phyloP scores from a whole-genome alignment of 2,888 invertebrate species.

The Baronia brevicornis region DNA sequence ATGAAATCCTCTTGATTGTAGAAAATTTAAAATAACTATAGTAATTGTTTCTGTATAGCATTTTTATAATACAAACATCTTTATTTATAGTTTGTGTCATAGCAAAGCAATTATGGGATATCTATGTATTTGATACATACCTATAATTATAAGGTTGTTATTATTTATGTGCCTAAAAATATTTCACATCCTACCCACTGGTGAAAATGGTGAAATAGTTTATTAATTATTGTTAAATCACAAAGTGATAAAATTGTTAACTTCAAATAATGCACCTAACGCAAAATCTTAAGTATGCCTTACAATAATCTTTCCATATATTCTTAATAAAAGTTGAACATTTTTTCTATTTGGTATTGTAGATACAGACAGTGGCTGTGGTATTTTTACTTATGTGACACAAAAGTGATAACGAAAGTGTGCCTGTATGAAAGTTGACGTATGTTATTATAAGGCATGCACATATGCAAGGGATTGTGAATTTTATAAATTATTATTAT shows the following conservation, averaged over 20 bases:
- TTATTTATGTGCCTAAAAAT: too few relatives aligned
- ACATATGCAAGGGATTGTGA: constrained; percentile 74
- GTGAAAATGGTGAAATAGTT: constrained; percentile 1
- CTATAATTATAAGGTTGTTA: too few relatives aligned
- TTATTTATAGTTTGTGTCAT: too few relatives aligned
- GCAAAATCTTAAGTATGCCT: constrained; percentile 59
- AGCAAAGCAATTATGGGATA: too few relatives aligned
- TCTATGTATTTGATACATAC: too few relatives aligned
- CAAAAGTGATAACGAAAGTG: constrained; percentile 55
- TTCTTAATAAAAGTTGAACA: constrained; percentile 59
- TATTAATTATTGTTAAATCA: constrained; percentile 1
- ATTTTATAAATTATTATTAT: constrained; percentile 71
- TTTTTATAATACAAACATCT: too few relatives aligned
- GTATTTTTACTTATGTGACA: constrained; percentile 72
- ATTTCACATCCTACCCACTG: too few relatives aligned
- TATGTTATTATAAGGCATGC: constrained; percentile 73
- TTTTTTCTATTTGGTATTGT: constrained; percentile 74
- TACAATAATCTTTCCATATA: constrained; percentile 63
- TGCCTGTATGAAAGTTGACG: constrained; percentile 52
- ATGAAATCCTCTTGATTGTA: too few relatives aligned
- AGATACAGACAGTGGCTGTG: constrained; percentile 76
- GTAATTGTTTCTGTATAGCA: too few relatives aligned
- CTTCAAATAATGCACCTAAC: constrained; percentile 51
- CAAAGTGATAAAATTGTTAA: neutral
- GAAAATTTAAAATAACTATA: too few relatives aligned